Base-by-base conservation (phyloP, 1,140 invertebrate genomes). In the Drosophila eugracilis region DNA sequence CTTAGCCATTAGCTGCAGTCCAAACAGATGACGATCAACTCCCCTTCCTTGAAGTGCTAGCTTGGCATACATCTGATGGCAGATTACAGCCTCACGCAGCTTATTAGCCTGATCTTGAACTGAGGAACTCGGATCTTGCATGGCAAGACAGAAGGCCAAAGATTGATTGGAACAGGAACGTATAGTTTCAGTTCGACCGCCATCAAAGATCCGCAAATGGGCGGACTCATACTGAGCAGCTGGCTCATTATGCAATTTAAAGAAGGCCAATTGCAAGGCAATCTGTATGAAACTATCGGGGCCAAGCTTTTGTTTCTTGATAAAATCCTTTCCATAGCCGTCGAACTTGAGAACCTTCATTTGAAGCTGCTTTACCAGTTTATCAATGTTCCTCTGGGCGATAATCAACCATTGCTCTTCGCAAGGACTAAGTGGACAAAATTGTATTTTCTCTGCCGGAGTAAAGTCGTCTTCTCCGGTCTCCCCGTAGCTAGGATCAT, bases 271-370 rank as follows among this genome's bases (percentile, higher is more conserved):
- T 91, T 98, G 97, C 84, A 98, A 94, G 0, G 97, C 97, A 92
- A 98, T 96, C 93, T 99, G 98, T 63, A 99, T 95, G 89, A 95
- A 98, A 91, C 97, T 97, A 84, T 99, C 97, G 0, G 97, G 97
- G 91, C 97, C 97, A n/a, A 98, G 78, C 81, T 95, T 95, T 50
- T 95, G 94, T 14, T 94, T 93, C 90, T 97, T 97, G 10, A 98
- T 95, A 63, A 95, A 96, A 55, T 95, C 94, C 89, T 96, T 96
- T 22, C 97, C 97, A 92, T 95, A 98, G 39, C 93, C 92, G 3
- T 94, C 92, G 81, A 95, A 97, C 28, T 93, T 94, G 60, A 97
- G 95, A 65, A 94, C 95, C 66, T 95, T 92, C 91, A 97, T 92
- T 50, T 97, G 94, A 36, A 97, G 92, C 81, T 1, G 94, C 72